Evolutionary conservation across 2,797 vertebrate species (phyloP).

Genomic region (Myripristis jacobus): DNA sequence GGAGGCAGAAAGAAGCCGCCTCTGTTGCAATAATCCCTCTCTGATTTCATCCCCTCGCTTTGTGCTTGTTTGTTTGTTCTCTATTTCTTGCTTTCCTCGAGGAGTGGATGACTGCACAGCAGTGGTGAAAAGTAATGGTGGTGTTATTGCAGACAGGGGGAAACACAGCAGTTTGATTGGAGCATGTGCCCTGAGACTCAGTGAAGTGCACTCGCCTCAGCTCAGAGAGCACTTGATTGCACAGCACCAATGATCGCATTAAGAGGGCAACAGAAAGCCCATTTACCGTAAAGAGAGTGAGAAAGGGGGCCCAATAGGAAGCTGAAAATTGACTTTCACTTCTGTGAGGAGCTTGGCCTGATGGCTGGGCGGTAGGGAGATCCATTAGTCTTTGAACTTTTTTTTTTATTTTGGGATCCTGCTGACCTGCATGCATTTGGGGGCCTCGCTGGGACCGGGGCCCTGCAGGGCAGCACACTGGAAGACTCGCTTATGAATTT

Average conservation of each 20-base stretch:
- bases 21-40: slow-evolving; percentile 70
- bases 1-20: slow-evolving; percentile 61
- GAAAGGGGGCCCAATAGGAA: slow-evolving; percentile 67
- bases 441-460: slow-evolving; percentile 8
- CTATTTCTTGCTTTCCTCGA: slow-evolving; percentile 58
- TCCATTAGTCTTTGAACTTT: slow-evolving; percentile 56
- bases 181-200: slow-evolving; percentile 76
- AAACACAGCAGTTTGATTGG: slow-evolving; percentile 82
- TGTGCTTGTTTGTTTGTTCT: slow-evolving; percentile 73
- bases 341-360: slow-evolving; percentile 42
- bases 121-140: slow-evolving; percentile 73
- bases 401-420: slow-evolving; percentile 55
- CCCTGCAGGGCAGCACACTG: slow-evolving; percentile 9
- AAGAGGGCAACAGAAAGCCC: slow-evolving; percentile 81
- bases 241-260: slow-evolving; percentile 84
- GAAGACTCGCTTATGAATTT: slow-evolving; percentile 6
- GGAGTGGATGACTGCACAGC: slow-evolving; percentile 66
- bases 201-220: slow-evolving; percentile 82
- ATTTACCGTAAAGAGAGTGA: slow-evolving; percentile 76
- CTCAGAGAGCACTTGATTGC: slow-evolving; percentile 85
- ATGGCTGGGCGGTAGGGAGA: slow-evolving; percentile 45
- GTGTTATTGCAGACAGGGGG: slow-evolving; percentile 75
- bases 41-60: slow-evolving; percentile 64
- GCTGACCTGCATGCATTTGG: slow-evolving; percentile 12
- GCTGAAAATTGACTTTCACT: slow-evolving; percentile 78